Evolutionary conservation across 92 coral and sea anemone species (phyloP), one percentile per base, ranked within the genome.

Genomic region (Paramuricea clavata): DNA sequence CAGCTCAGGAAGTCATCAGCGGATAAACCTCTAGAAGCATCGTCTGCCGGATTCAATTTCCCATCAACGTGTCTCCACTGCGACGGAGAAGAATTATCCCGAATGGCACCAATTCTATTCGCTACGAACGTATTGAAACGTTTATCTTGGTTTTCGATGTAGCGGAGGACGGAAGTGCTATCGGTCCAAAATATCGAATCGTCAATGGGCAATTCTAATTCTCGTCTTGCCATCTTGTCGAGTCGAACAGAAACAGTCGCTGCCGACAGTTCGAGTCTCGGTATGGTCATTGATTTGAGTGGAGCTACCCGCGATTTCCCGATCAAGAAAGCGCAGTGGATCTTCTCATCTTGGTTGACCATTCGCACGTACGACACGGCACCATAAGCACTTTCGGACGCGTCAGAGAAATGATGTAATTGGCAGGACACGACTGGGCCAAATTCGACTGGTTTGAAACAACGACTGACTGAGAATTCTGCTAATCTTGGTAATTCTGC

Each of bases 401-500:
- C 74, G 44, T 68, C 74, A 17, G 74, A 68, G 21, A 68, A 68
- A 68, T 68, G 74, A 35, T 68, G 74, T 68, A 68, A 68, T 68
- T 68, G 74, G 41, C 74, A 68, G 16, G 23, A 68, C n/a, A 30
- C 44, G 74, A 68, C 25, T 26, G 17, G 41, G 25, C 74, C 74
- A 68, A 68, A 68, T 10, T 68, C 74, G n/a, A 34, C n/a, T 6
- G 74, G 41, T 16, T 68, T 68, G 6, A 30, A 21, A 68, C 74
- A 68, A 7, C 74, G 74, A 30, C 12, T 30, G 44, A 68, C 44
- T 15, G n/a, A 17, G 3, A 68, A 68, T 21, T 31, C 42, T 0
- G 42, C 17, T 35, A 68, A 34, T n/a, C n/a, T n/a, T n/a, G n/a
- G n/a, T n/a, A n/a, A n/a, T 13, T 68, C 85, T 62, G 54, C 47